Percentiles rank a stretch among this genome's conserved stretches.
Conservation (phyloP, 2,888 invertebrate species). For the Busseola fusca region DNA sequence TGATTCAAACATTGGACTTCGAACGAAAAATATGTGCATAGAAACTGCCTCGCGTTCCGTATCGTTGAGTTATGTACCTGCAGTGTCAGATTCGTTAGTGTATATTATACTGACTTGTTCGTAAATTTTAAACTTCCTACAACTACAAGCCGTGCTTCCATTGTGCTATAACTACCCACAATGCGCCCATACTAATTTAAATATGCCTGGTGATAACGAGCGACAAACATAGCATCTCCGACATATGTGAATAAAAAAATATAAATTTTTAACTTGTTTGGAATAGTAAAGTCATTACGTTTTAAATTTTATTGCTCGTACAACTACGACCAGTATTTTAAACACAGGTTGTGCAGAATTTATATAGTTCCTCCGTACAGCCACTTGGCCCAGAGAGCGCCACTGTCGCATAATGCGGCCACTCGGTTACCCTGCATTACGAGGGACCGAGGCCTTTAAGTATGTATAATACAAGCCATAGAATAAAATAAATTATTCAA, state of each 20-base stretch:
- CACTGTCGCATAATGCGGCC: slow-evolving; percentile 67
- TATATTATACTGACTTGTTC: too few relatives aligned
- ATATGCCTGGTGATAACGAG: too few relatives aligned
- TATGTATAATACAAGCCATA: slow-evolving; percentile 39
- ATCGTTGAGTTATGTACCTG: too few relatives aligned
- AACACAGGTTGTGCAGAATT: slow-evolving; percentile 40
- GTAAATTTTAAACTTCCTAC: too few relatives aligned
- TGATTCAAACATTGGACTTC: too few relatives aligned
- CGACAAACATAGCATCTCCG: too few relatives aligned
- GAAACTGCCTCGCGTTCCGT: too few relatives aligned
- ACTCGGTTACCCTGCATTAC: slow-evolving; percentile 63
- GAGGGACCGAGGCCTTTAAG: slow-evolving; percentile 12
- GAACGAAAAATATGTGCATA: too few relatives aligned
- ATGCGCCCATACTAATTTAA: too few relatives aligned
- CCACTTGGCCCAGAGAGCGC: slow-evolving; percentile 60
- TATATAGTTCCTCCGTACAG: slow-evolving; percentile 46
- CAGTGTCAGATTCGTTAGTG: too few relatives aligned
- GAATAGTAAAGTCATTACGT: slow-evolving; percentile 2
- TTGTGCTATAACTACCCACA: too few relatives aligned
- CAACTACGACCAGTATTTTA: slow-evolving; percentile 1
- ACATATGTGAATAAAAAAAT: not conserved
- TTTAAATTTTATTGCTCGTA: slow-evolving; percentile 30
- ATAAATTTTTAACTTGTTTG: not conserved
- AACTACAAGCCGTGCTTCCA: too few relatives aligned
- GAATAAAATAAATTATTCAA: not conserved